A percentile compares a stretch with the other conserved stretches of the same genome.
Evolutionary conservation across 1,140 invertebrate species (phyloP).

Genomic region (Elysia chlorotica): DNA sequence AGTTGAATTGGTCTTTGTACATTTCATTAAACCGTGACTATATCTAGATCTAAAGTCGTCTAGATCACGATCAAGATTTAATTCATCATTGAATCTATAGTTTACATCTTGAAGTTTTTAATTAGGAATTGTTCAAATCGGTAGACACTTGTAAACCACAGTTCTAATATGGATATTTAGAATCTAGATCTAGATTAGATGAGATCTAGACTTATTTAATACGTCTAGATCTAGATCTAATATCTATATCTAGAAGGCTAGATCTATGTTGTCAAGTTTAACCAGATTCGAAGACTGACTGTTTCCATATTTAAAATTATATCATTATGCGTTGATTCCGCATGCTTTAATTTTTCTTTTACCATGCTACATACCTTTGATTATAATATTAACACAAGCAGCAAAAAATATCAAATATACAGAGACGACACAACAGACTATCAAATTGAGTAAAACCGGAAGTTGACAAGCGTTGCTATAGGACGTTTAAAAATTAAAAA

Average conservation of each 20-base stretch:
- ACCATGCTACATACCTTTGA: too few species aligned
- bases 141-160: not conserved
- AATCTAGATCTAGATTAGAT: not conserved
- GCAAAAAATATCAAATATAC: not conserved
- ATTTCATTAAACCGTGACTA: not conserved
- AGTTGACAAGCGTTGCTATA: constrained; percentile 6
- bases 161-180: not conserved
- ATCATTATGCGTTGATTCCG: not conserved
- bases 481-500: not conserved
- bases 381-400: not conserved
- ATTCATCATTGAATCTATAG: not conserved
- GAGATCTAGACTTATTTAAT: not conserved
- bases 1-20: not conserved
- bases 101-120: not conserved
- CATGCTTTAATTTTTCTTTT: not conserved
- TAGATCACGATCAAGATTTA: not conserved
- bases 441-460: not conserved
- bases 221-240: not conserved
- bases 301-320: not conserved
- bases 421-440: not conserved
- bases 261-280: not conserved
- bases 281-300: not conserved
- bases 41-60: not conserved
- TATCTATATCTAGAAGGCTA: not conserved
- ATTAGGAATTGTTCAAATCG: not conserved